phyloP scores from a whole-genome alignment of 1,140 invertebrate genomes.

The roundworm (Caenorhabditis elegans) region DNA sequence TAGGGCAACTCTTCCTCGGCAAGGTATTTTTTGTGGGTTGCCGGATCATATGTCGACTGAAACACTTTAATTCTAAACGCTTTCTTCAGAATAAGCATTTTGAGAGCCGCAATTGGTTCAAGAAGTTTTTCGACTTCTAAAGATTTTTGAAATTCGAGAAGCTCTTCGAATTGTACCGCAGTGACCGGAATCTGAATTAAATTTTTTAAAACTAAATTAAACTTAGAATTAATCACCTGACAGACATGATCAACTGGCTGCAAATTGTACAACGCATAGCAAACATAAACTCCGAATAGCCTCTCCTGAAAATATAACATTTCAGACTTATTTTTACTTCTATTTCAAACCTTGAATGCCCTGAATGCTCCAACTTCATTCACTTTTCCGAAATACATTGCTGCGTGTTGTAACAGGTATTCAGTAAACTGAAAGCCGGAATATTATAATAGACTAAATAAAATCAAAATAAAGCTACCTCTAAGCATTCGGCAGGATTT shows the following conservation, averaged over 20 bases:
- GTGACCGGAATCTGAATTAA: not conserved
- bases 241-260: not conserved
- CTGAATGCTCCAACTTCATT: not conserved
- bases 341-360: not conserved
- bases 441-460: not conserved
- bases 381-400: not conserved
- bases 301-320: not conserved
- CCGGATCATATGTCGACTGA: not conserved
- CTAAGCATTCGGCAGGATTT: not conserved
- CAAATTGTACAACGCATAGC: not conserved
- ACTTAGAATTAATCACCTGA: not conserved
- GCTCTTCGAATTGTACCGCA: not conserved
- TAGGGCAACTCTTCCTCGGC: not conserved
- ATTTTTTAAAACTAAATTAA: not conserved
- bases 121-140: not conserved
- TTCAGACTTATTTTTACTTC: too few species aligned
- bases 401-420: not conserved
- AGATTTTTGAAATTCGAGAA: not conserved
- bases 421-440: constrained; percentile 7
- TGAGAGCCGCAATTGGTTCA: not conserved
- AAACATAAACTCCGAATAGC: not conserved
- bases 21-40: not conserved
- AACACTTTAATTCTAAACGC: not conserved
- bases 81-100: not conserved
- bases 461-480: not conserved